Evolutionary conservation across 2,888 invertebrate genomes (phyloP).

Genomic region (Parelbella ahira): DNA sequence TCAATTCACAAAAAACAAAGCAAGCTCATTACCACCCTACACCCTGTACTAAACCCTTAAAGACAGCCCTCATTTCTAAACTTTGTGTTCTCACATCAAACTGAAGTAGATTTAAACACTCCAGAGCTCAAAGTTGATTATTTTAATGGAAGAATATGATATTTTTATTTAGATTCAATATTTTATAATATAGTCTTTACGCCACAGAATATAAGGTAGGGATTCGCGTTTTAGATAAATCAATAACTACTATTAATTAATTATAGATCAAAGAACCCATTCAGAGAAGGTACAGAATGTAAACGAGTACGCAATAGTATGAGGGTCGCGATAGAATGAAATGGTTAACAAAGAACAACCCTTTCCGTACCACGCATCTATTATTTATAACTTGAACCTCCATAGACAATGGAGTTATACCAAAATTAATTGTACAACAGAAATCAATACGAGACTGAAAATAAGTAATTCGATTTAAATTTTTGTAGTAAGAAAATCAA

Average conservation of each 20-base stretch:
- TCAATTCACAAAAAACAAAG: too few relatives aligned
- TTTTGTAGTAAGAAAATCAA: too few relatives aligned
- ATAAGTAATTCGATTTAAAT: too few relatives aligned
- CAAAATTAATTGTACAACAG: too few relatives aligned
- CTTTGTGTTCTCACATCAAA: slow-evolving; percentile 16
- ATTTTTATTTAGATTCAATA: too few relatives aligned
- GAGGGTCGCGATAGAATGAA: slow-evolving; percentile 18
- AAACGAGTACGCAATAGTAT: slow-evolving; percentile 11
- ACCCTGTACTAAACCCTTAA: slow-evolving; percentile 1
- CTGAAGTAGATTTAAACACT: slow-evolving; percentile 14
- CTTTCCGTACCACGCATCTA: slow-evolving; percentile 6
- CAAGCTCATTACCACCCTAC: slow-evolving; percentile 8
- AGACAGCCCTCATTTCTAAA: slow-evolving; percentile 10
- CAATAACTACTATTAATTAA: too few relatives aligned
- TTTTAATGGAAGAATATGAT: too few relatives aligned
- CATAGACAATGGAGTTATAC: too few relatives aligned
- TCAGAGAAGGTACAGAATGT: slow-evolving; percentile 11
- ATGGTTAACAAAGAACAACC: slow-evolving; percentile 13
- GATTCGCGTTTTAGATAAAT: too few relatives aligned
- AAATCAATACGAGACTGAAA: too few relatives aligned
- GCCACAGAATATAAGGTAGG: neutral
- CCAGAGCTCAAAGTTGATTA: slow-evolving; percentile 12
- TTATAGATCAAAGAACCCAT: slow-evolving; percentile 8
- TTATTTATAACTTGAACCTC: slow-evolving; percentile 5
- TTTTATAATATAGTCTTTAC: too few relatives aligned